A percentile compares a stretch with the other conserved stretches of the same genome.
phyloP scores from a whole-genome alignment of 2,888 invertebrate genomes.

The Drosophila fungiperda region DNA sequence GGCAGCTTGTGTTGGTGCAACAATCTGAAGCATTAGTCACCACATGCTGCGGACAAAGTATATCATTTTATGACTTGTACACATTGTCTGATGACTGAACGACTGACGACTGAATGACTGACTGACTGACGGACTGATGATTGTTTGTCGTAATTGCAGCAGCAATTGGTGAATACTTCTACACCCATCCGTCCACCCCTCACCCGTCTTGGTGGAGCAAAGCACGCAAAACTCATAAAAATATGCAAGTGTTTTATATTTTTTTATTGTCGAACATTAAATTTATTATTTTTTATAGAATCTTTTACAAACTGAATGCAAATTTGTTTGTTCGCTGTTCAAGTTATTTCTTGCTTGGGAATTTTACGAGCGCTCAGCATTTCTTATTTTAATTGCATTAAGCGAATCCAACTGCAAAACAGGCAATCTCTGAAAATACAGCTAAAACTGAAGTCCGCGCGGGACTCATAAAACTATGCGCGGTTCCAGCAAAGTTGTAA shows the following conservation, averaged over 20 bases:
- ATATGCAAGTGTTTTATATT: slow-evolving; percentile 67
- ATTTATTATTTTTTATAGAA: slow-evolving; percentile 81
- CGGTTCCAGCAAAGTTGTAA: slow-evolving; percentile 65
- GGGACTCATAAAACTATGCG: slow-evolving; percentile 49
- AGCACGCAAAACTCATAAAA: slow-evolving; percentile 76
- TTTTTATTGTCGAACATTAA: slow-evolving; percentile 80
- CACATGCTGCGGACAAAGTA: slow-evolving; percentile 44
- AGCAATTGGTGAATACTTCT: slow-evolving; percentile 54
- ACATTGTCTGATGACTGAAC: slow-evolving; percentile 53
- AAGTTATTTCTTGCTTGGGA: slow-evolving; percentile 26
- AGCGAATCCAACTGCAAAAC: slow-evolving; percentile 21
- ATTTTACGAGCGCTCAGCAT: slow-evolving; percentile 55
- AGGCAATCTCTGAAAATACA: slow-evolving; percentile 9
- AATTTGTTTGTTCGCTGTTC: slow-evolving; percentile 55
- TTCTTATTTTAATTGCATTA: slow-evolving; percentile 67
- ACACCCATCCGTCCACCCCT: slow-evolving; percentile 1
- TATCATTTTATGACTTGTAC: slow-evolving; percentile 45
- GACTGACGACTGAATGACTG: slow-evolving; percentile 2
- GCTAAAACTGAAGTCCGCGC: slow-evolving; percentile 17
- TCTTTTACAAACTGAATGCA: slow-evolving; percentile 80
- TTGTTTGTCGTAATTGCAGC: slow-evolving; percentile 75
- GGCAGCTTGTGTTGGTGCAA: slow-evolving; percentile 20
- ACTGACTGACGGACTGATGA: slow-evolving; percentile 46
- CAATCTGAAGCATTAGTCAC: slow-evolving; percentile 50
- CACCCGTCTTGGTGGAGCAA: slow-evolving; percentile 4